These are phyloP conservation scores for Apogon hyalosoma DNA, from an alignment of 2,797 vertebrate species.

Conservation along the genomic window DNA sequence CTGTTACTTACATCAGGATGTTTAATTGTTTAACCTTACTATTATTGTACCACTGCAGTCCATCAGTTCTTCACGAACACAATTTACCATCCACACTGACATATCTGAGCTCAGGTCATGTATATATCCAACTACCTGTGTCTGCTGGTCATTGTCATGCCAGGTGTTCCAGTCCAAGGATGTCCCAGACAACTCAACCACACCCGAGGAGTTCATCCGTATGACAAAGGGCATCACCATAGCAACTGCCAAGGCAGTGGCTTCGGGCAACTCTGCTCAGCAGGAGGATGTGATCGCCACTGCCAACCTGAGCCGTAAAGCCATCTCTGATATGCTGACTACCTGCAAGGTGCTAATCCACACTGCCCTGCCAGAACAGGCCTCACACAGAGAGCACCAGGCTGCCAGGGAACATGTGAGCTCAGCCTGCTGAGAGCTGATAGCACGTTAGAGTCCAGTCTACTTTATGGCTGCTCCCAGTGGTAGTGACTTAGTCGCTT, in stretches of 20 bases:
- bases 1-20: slow-evolving; percentile 6
- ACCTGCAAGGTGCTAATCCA: slow-evolving; percentile 93
- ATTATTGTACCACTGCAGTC: neutral
- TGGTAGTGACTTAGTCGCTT: slow-evolving; percentile 53
- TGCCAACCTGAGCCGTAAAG: slow-evolving; percentile 98
- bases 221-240: slow-evolving; percentile 99
- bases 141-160: slow-evolving; percentile 37
- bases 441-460: slow-evolving; percentile 46
- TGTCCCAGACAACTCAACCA: slow-evolving; percentile 90
- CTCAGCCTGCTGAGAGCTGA: slow-evolving; percentile 57
- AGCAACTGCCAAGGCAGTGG: slow-evolving; percentile 97
- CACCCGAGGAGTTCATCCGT: slow-evolving; percentile 96
- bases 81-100: neutral
- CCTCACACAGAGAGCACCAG: slow-evolving; percentile 52
- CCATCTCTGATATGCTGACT: slow-evolving; percentile 94
- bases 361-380: slow-evolving; percentile 41
- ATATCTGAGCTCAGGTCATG: slow-evolving; percentile 1
- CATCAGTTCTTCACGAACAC: neutral
- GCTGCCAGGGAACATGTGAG: slow-evolving; percentile 59
- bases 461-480: slow-evolving; percentile 41
- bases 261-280: slow-evolving; percentile 95
- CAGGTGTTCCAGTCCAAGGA: slow-evolving; percentile 96
- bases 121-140: slow-evolving; percentile 11
- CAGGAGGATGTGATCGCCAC: slow-evolving; percentile 98
- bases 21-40: slow-evolving; percentile 25